Evolutionary conservation across 2,888 invertebrate genomes (phyloP), one percentile per base, ranked within the genome.

Genomic region (Eupithecia vulgata): DNA sequence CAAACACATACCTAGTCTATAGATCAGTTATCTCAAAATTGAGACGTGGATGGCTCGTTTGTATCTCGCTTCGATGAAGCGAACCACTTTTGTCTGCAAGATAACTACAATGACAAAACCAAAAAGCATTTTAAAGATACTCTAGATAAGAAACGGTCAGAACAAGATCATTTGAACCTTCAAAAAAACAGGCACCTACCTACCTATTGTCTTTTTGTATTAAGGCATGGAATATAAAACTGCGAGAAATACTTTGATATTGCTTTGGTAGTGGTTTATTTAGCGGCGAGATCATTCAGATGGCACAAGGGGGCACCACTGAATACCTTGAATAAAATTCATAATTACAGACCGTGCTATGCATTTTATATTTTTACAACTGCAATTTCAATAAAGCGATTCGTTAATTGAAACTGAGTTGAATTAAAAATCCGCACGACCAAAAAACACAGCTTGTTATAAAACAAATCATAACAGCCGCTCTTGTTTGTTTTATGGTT

Each of bases 81-180:
- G 78, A 79, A 78, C 80, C 82, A 76, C 76, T 77, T 84, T 85
- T 82, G 81, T 80, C 78, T 76, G 77, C 73, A 75, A 83, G 85
- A 86, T 85, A 86, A 82, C 76, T 76, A 78, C 71, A 79, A 81
- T 79, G 81, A 84, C 84, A 87, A 88, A 88, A 87, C 87, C 83
- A 83, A 68, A 81, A 74, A 80, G 80, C 84, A 83, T 85, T 85
- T 81, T 15, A 72, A 76, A 78, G 81, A 81, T 84, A 81, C 81
- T 80, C 81, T 78, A 84, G 25, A 62, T 67, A 64, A 64, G 13
- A 12, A 40, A 64, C n/a, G 21, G 64, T 64, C 64, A 40, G 40
- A 64, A 35, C n/a, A 21, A 40, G 25, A 40, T 40, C 37, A 61
- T 61, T 61, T 61, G 25, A 57, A 57, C 5, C 57, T 25, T 57